Conservation (phyloP, 1,140 invertebrate genomes). For the Drosophila sp. region DNA sequence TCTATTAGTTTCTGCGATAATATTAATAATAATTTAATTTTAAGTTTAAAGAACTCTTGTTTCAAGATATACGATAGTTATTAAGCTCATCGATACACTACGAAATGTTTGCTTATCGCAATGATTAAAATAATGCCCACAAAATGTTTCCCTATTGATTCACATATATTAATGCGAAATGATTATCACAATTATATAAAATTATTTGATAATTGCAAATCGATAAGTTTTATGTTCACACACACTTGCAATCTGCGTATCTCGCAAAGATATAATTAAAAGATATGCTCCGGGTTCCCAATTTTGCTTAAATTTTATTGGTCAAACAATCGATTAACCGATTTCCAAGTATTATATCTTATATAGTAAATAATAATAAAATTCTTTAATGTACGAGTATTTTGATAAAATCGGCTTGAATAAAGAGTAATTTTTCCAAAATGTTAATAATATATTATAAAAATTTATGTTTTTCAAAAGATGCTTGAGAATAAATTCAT, state of each 20-base stretch:
- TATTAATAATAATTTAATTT: too few species aligned
- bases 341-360: too few species aligned
- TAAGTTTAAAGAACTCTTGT: too few species aligned
- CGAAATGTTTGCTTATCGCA: background rate
- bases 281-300: too few species aligned
- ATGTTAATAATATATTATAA: too few species aligned
- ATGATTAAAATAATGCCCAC: background rate
- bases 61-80: background rate
- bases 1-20: slow-evolving; percentile 11
- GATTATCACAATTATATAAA: background rate
- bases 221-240: background rate
- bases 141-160: background rate
- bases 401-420: too few species aligned
- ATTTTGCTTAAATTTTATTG: too few species aligned
- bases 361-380: too few species aligned
- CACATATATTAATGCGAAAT: background rate
- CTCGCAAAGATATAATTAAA: background rate
- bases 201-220: background rate
- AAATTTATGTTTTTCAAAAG: too few species aligned
- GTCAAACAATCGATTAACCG: too few species aligned
- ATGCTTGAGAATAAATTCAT: background rate
- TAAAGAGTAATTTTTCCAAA: too few species aligned
- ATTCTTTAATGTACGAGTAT: too few species aligned
- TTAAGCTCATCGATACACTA: background rate
- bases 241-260: background rate